Evolutionary conservation across 2,797 vertebrate species (phyloP).

Genomic region (Geranospiza caerulescens): DNA sequence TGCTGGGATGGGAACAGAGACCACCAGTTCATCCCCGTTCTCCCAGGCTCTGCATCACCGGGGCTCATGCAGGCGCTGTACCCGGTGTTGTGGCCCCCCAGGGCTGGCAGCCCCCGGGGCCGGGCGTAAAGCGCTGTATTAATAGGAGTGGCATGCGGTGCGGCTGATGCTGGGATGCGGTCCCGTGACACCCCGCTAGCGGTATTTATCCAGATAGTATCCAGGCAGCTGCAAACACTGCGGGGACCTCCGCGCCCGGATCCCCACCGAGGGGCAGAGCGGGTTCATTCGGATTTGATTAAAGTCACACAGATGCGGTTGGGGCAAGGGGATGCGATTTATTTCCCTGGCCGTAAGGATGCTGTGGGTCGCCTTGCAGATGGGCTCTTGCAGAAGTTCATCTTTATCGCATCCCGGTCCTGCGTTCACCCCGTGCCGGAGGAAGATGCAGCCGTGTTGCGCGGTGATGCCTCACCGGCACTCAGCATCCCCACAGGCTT

Average conservation of each 20-base stretch:
- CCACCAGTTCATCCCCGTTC: background rate
- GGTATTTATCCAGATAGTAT: slow-evolving; percentile 49
- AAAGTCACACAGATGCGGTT: accelerated
- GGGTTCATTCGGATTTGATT: accelerated
- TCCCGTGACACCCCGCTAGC: background rate
- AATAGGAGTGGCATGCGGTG: accelerated
- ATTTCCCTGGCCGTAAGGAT: background rate
- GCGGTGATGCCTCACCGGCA: background rate
- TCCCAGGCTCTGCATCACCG: background rate
- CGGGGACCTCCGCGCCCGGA: accelerated
- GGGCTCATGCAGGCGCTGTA: accelerated
- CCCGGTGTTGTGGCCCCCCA: accelerated
- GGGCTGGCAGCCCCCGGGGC: background rate
- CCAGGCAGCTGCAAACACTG: slow-evolving; percentile 47
- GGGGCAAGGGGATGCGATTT: background rate
- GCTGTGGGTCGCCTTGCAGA: background rate
- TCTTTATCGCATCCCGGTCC: background rate
- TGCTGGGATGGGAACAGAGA: background rate
- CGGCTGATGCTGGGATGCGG: background rate
- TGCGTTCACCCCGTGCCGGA: accelerated
- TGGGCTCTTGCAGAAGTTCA: background rate
- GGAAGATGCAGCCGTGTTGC: background rate
- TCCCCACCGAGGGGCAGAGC: background rate
- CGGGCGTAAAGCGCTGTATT: accelerated
- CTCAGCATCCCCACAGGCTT: background rate